A percentile compares a stretch with the other conserved stretches of the same genome.
These are phyloP conservation scores for Ferdinandea cuprea DNA, from an alignment of 2,888 invertebrate genomes.

Conservation along the genomic window DNA sequence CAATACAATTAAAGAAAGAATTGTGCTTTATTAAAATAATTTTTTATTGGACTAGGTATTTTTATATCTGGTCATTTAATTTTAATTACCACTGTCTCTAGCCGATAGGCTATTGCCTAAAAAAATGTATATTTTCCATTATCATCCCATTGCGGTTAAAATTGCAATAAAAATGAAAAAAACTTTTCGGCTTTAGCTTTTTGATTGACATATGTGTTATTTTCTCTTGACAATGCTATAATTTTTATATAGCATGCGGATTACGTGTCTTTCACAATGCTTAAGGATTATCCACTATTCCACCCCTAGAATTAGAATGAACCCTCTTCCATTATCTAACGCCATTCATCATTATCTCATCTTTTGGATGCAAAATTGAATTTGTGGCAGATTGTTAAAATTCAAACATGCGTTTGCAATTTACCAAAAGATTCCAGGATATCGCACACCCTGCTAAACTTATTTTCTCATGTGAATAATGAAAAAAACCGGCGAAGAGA, in stretches of 20 bases:
- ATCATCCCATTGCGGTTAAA: too few relatives aligned
- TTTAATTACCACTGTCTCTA: too few relatives aligned
- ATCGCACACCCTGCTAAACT: neutral
- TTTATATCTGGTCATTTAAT: too few relatives aligned
- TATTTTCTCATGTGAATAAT: slow-evolving; percentile 32
- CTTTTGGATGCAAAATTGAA: slow-evolving; percentile 64
- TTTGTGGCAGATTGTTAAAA: slow-evolving; percentile 72
- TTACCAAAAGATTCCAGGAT: slow-evolving; percentile 63
- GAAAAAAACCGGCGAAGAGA: slow-evolving; percentile 35
- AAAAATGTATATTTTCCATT: too few relatives aligned
- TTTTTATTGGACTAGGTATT: too few relatives aligned
- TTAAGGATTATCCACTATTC: neutral
- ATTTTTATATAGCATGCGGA: neutral
- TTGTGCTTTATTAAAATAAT: too few relatives aligned
- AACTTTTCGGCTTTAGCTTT: too few relatives aligned
- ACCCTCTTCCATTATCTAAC: slow-evolving; percentile 25
- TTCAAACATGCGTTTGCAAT: slow-evolving; percentile 73
- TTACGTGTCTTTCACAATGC: neutral
- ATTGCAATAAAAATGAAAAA: too few relatives aligned
- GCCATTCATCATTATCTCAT: slow-evolving; percentile 62
- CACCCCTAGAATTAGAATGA: neutral
- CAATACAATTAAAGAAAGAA: too few relatives aligned
- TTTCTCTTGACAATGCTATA: neutral
- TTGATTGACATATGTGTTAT: neutral
- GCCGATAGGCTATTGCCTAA: too few relatives aligned